Percentiles rank a stretch among this genome's conserved stretches.
Evolutionary conservation across 2,113 vertebrate genomes (phyloP).

Genomic region (Oryzias javanicus): DNA sequence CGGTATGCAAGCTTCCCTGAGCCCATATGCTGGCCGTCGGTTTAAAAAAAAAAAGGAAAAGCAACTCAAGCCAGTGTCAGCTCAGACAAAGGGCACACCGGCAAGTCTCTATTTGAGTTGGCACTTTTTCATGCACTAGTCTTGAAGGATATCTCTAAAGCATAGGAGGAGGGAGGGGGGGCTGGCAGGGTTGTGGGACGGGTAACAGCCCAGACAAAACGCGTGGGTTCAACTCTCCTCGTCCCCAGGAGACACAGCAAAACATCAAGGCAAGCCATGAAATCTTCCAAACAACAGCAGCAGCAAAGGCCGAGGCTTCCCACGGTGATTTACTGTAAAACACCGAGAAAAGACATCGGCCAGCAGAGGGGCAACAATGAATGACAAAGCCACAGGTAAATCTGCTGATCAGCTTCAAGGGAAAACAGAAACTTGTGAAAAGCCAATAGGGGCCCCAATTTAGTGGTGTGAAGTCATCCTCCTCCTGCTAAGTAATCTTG

Average conservation of each 20-base stretch:
- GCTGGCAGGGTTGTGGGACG: slow-evolving; percentile 41
- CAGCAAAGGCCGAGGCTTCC: slow-evolving; percentile 68
- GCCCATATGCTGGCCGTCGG: slow-evolving; percentile 56
- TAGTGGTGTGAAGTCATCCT: slow-evolving; percentile 45
- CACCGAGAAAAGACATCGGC: slow-evolving; percentile 53
- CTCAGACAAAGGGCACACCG: slow-evolving; percentile 73
- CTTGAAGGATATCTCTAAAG: slow-evolving; percentile 59
- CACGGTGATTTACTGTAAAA: slow-evolving; percentile 80
- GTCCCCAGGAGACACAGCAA: slow-evolving; percentile 61
- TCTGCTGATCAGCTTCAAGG: slow-evolving; percentile 53
- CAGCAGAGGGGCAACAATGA: slow-evolving; percentile 44
- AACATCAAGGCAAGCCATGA: slow-evolving; percentile 73
- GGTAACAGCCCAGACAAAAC: slow-evolving; percentile 71
- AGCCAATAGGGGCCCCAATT: slow-evolving; percentile 64
- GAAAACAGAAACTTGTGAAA: slow-evolving; percentile 62
- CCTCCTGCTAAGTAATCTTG: slow-evolving; percentile 28
- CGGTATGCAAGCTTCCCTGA: slow-evolving; percentile 57
- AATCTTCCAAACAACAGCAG: slow-evolving; percentile 68
- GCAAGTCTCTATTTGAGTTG: slow-evolving; percentile 81
- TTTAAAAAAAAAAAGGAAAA: slow-evolving; percentile 40
- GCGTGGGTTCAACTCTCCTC: slow-evolving; percentile 47
- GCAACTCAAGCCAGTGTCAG: slow-evolving; percentile 68
- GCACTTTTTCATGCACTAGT: slow-evolving; percentile 52
- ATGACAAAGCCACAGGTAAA: slow-evolving; percentile 62
- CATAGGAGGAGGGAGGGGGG: slow-evolving; percentile 28